Evolutionary conservation across 2,113 vertebrate genomes (phyloP).

Genomic region (Oriolus oriolus): DNA sequence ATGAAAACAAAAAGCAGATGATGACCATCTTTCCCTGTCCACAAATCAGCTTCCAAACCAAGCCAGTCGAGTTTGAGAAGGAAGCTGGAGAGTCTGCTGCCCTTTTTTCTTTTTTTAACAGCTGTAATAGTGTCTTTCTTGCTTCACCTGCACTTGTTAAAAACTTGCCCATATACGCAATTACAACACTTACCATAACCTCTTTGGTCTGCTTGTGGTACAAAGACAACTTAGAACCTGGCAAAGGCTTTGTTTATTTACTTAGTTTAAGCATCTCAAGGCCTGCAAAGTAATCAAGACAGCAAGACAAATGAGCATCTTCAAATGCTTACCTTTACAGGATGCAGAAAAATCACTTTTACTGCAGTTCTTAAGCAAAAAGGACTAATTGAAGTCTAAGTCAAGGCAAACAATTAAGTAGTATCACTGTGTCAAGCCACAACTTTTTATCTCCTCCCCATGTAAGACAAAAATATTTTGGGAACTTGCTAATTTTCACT

Average conservation of each 20-base stretch:
- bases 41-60: neutral
- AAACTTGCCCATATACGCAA: neutral
- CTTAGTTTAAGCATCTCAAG: neutral
- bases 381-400: neutral
- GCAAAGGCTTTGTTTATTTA: neutral
- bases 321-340: fast-evolving
- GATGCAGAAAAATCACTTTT: neutral
- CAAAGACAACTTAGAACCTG: neutral
- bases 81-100: neutral
- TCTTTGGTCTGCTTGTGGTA: neutral
- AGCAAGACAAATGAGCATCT: neutral
- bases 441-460: neutral
- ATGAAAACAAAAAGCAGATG: neutral
- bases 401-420: neutral
- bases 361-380: neutral
- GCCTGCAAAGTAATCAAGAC: neutral
- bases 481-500: neutral
- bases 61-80: fast-evolving
- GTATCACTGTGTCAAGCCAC: neutral
- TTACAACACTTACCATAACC: neutral
- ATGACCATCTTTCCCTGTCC: fast-evolving
- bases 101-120: neutral
- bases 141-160: neutral
- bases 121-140: neutral
- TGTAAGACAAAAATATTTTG: neutral